phyloP scores from a whole-genome alignment of 2,888 invertebrate species.

The Ophioninae sp. region DNA sequence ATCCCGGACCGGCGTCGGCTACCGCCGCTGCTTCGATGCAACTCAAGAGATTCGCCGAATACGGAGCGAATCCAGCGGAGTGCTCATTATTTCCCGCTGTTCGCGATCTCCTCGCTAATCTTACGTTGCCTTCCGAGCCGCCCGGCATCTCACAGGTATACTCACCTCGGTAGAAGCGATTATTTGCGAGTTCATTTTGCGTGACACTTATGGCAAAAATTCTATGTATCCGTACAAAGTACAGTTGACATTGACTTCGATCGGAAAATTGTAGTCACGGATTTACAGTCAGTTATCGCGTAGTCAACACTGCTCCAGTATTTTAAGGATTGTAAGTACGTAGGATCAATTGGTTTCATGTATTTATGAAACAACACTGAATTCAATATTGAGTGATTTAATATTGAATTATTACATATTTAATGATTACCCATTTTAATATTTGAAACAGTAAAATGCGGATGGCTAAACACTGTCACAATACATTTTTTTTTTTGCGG shows the following conservation, averaged over 20 bases:
- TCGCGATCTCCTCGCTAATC: conserved; percentile 92
- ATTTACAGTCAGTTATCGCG: not conserved
- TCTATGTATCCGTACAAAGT: not conserved
- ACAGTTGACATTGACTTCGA: not conserved
- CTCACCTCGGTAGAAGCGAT: not conserved
- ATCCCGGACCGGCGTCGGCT: conserved; percentile 84
- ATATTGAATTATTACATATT: no score
- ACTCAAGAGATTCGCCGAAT: conserved; percentile 89
- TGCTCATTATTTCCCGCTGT: conserved; percentile 96
- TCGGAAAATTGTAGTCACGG: not conserved
- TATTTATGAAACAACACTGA: no score
- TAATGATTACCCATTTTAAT: no score
- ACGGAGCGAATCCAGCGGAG: conserved; percentile 86
- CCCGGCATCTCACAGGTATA: conserved; percentile 82
- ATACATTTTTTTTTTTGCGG: no score
- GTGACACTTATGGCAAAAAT: not conserved
- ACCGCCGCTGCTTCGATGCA: conserved; percentile 85
- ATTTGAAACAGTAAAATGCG: no score
- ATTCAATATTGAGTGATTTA: no score
- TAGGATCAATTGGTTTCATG: no score
- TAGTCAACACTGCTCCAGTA: no score
- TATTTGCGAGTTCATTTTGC: no score
- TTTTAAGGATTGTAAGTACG: no score
- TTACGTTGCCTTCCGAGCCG: conserved; percentile 90
- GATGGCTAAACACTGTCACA: no score